Conservation (phyloP, 2,888 invertebrate genomes). For the Actias luna region DNA sequence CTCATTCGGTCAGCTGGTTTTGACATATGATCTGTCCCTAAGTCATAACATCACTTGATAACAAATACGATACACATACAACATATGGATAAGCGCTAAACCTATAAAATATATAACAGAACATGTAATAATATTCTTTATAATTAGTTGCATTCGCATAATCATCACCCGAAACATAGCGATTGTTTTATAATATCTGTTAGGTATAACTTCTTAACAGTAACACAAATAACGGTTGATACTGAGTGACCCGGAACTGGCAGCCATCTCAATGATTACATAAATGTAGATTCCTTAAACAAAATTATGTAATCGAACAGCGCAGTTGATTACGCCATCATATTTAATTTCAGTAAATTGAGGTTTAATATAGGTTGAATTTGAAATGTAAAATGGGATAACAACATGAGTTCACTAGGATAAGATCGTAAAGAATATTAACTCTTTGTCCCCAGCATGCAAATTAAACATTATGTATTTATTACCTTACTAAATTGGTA, state of each 20-base stretch:
- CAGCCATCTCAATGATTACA: slow-evolving; percentile 42
- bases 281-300: slow-evolving; percentile 22
- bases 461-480: too few species aligned
- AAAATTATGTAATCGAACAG: slow-evolving; percentile 1
- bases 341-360: not conserved
- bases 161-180: not conserved
- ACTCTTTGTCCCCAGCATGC: not conserved
- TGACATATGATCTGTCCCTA: too few species aligned
- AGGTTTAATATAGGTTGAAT: not conserved
- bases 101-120: too few species aligned
- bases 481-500: too few species aligned
- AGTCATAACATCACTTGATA: too few species aligned
- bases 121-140: not conserved
- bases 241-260: slow-evolving; percentile 64
- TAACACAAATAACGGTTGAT: slow-evolving; percentile 43
- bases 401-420: not conserved
- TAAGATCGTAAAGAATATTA: not conserved
- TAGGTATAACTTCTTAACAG: not conserved
- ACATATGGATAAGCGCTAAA: too few species aligned
- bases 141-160: not conserved
- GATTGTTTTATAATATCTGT: not conserved
- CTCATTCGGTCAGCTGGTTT: too few species aligned
- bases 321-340: not conserved
- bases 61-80: too few species aligned
- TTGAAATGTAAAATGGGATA: not conserved